Evolutionary conservation across 2,113 vertebrate species (phyloP), one percentile per base, ranked within the genome.

Genomic region (Boleophthalmus pectinirostris): DNA sequence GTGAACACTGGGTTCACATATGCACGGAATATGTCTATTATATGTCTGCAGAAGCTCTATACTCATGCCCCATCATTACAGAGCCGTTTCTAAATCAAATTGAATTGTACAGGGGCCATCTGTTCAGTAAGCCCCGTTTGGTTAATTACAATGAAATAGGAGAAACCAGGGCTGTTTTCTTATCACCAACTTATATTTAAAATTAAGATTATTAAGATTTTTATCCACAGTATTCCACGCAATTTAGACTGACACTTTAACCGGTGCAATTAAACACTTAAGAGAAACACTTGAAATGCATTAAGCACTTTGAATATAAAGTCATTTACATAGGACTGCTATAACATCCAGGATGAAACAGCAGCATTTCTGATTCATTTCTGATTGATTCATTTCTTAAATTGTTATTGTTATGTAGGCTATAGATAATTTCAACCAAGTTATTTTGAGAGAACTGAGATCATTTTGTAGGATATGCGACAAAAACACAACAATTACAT

Each of bases 101-200:
- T 80, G 66, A 78, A 86, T 86, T 83, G 73, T 80, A 63, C 67
- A n/a, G 47, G 73, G 78, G 83, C 82, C 74, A 88, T 87, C 77
- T 88, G 88, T 66, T 86, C 82, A 75, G 23, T 77, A 74, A 77
- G 72, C 51, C 45, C 68, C 72, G 72, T 75, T 85, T 82, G 73
- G 70, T 77, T 87, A 66, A 81, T 85, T 71, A 20, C 76, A 87
- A 82, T 83, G 74, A 86, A 88, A 80, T 68, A 67, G 57, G 57
- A 66, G 66, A 54, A 63, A 72, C 46, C 63, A 74, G 25, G 45
- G 58, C 49, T 72, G 20, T 47, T 46, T 64, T 66, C 56, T 25
- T 15, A 80, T 82, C 72, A 74, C n/a, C 5, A 21, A 25, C n/a
- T 1, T 33, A 47, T 73, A 65, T 83, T 47, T 58, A 46, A 80